These are phyloP conservation scores for Acromyrmex charruanus DNA, from an alignment of 1,140 invertebrate genomes.

Conservation along the genomic window DNA sequence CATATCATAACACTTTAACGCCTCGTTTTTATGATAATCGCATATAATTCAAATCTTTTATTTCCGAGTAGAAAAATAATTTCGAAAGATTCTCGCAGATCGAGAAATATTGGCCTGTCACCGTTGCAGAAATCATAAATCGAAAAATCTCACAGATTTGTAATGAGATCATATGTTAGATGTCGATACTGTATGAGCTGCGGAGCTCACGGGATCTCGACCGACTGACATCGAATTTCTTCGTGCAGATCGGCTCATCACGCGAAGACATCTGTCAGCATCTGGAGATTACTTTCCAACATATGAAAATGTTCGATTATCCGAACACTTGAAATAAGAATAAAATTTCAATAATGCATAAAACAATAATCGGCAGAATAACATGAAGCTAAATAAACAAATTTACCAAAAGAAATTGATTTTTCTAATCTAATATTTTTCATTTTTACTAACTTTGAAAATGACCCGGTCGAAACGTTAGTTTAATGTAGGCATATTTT, in stretches of 20 bases:
- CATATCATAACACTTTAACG: neutral
- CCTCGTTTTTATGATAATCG: neutral
- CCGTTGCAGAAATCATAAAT: neutral
- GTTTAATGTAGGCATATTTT: too few species aligned
- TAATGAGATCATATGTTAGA: conserved; percentile 49
- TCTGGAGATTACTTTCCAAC: conserved; percentile 1
- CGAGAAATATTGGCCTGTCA: conserved; percentile 26
- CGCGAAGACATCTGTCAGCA: neutral
- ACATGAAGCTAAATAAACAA: neutral
- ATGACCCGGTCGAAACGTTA: too few species aligned
- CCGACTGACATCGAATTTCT: conserved; percentile 46
- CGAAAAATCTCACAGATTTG: conserved; percentile 41
- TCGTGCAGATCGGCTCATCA: neutral
- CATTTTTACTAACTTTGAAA: too few species aligned
- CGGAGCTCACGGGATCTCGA: conserved; percentile 30
- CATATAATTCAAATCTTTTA: neutral
- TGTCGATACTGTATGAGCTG: conserved; percentile 32
- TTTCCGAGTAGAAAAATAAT: neutral
- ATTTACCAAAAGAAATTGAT: neutral
- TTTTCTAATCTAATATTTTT: neutral
- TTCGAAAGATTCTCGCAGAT: conserved; percentile 7
- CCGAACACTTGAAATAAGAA: neutral
- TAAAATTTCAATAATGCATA: neutral
- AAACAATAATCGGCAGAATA: neutral
- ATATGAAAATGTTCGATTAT: conserved; percentile 45